Evolutionary conservation across 2,113 vertebrate genomes (phyloP).

Genomic region (Polyodon spathula): DNA sequence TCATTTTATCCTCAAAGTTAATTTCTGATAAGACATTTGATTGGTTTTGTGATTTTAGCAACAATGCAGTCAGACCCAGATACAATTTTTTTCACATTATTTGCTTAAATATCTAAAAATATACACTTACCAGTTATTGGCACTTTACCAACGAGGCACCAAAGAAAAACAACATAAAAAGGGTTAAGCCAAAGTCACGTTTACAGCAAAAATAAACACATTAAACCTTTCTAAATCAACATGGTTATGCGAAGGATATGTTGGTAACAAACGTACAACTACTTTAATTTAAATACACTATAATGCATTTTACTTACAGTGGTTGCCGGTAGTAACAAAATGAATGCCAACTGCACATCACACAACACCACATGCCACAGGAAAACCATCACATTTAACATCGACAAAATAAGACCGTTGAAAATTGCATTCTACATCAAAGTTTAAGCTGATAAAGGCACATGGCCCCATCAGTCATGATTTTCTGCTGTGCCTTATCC

Average conservation of each 20-base stretch:
- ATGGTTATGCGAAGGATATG: background rate
- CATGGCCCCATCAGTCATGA: too few relatives aligned
- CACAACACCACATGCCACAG: too few relatives aligned
- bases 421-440: too few relatives aligned
- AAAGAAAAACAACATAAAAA: slow-evolving; percentile 43
- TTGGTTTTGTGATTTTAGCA: background rate
- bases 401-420: too few relatives aligned
- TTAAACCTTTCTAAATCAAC: background rate
- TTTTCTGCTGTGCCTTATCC: too few relatives aligned
- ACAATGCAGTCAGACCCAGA: background rate
- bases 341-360: too few relatives aligned
- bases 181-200: background rate
- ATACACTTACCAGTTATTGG: slow-evolving; percentile 92
- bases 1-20: background rate
- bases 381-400: too few relatives aligned
- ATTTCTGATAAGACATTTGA: background rate
- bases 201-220: background rate
- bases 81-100: background rate
- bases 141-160: slow-evolving; percentile 80
- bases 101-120: background rate
- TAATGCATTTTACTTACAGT: too few relatives aligned
- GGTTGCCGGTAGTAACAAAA: too few relatives aligned
- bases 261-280: background rate
- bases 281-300: background rate
- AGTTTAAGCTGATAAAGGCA: too few relatives aligned